Conservation (phyloP, 2,797 vertebrate genomes). For the Labroides dimidiatus region DNA sequence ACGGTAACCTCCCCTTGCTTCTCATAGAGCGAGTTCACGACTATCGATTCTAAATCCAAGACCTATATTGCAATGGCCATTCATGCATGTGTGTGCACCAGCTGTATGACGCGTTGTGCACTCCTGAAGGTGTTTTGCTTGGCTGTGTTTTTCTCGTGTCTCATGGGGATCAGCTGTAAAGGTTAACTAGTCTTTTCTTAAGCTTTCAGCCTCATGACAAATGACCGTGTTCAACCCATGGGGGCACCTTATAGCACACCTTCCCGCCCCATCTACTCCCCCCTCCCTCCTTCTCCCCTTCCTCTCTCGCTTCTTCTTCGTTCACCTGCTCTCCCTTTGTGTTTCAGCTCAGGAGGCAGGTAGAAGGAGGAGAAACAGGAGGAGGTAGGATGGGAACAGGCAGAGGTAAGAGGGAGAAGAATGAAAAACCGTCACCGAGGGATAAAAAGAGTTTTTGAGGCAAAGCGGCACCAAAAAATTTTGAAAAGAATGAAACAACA, state of each 20-base stretch:
- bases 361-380: constrained; percentile 47
- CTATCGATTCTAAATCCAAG: constrained; percentile 63
- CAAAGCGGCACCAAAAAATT: not conserved
- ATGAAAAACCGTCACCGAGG: constrained; percentile 38
- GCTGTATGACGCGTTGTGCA: not conserved
- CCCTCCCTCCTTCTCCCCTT: constrained; percentile 6
- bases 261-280: constrained; percentile 62
- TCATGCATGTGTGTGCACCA: constrained; percentile 20
- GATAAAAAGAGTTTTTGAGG: constrained; percentile 28
- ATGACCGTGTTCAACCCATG: constrained; percentile 83
- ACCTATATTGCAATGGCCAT: constrained; percentile 14
- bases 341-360: constrained; percentile 57
- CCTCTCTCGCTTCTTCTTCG: constrained; percentile 3
- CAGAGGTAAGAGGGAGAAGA: constrained; percentile 10
- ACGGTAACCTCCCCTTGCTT: constrained; percentile 41
- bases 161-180: constrained; percentile 83
- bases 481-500: constrained; percentile 20
- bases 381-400: constrained; percentile 40
- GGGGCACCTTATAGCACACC: constrained; percentile 77
- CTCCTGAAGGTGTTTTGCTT: constrained; percentile 76
- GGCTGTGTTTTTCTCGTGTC: constrained; percentile 67
- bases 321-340: constrained; percentile 30
- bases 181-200: constrained; percentile 90
- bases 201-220: constrained; percentile 88
- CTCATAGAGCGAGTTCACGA: constrained; percentile 38